Conservation (phyloP, 2,113 vertebrate genomes). For the Corapipo altera region DNA sequence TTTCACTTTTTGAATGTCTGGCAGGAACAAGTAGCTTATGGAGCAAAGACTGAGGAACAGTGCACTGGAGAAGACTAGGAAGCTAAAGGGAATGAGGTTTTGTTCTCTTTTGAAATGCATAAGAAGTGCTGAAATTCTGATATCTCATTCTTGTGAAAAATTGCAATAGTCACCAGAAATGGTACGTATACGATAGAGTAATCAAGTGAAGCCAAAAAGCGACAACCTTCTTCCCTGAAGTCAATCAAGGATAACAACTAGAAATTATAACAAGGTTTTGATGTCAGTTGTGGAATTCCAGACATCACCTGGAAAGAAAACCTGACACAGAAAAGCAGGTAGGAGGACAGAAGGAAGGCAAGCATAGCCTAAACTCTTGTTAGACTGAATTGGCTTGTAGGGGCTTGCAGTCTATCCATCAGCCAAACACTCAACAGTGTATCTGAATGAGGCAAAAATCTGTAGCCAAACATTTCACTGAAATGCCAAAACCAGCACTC, state of each 20-base stretch:
- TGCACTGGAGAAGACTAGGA: neutral
- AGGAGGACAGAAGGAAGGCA: conserved; percentile 9
- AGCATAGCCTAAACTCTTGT: neutral
- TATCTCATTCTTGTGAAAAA: conserved; percentile 14
- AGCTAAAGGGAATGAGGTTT: neutral
- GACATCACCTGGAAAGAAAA: conserved; percentile 31
- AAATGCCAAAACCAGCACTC: conserved; percentile 40
- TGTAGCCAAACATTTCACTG: neutral
- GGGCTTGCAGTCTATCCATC: conserved; percentile 20
- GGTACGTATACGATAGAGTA: neutral
- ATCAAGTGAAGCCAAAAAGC: conserved; percentile 19
- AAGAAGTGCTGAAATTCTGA: neutral
- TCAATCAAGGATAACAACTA: conserved; percentile 17
- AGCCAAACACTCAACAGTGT: neutral
- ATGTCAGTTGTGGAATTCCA: conserved; percentile 23
- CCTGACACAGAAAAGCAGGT: neutral
- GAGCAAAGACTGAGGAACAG: neutral
- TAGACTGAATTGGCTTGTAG: neutral
- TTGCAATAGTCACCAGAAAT: conserved; percentile 15
- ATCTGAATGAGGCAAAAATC: conserved; percentile 41
- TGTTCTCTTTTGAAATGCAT: neutral
- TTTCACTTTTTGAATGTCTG: neutral
- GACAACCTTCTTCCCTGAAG: conserved; percentile 25
- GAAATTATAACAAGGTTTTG: conserved; percentile 42
- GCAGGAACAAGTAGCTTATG: neutral